These are phyloP conservation scores for Plusia festucae DNA, from an alignment of 2,888 invertebrate species.

Conservation along the genomic window DNA sequence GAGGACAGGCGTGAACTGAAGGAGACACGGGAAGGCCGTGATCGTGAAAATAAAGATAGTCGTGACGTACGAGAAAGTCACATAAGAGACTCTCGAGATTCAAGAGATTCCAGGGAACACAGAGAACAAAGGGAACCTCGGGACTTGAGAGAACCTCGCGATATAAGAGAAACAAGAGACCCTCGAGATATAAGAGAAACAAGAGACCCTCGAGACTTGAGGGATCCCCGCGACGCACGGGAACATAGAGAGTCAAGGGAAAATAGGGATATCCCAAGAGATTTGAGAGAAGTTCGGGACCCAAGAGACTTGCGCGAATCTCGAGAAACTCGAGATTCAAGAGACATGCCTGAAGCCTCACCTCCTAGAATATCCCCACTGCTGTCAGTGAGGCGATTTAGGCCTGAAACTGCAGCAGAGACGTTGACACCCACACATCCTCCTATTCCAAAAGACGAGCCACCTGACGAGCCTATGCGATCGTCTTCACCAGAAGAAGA, in stretches of 20 bases:
- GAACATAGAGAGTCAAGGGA: slow-evolving; percentile 76
- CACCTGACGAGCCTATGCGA: slow-evolving; percentile 87
- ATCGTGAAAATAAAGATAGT: slow-evolving; percentile 78
- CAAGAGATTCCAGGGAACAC: slow-evolving; percentile 72
- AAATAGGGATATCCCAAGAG: slow-evolving; percentile 70
- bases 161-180: slow-evolving; percentile 78
- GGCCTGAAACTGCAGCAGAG: slow-evolving; percentile 78
- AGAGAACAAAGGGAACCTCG: slow-evolving; percentile 78
- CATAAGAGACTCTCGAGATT: slow-evolving; percentile 78
- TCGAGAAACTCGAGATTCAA: slow-evolving; percentile 75
- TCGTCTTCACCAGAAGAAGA: slow-evolving; percentile 90
- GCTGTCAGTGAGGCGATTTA: slow-evolving; percentile 85
- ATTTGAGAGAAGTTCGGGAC: slow-evolving; percentile 70
- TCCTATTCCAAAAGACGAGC: slow-evolving; percentile 87
- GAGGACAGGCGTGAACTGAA: slow-evolving; percentile 80
- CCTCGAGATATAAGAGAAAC: slow-evolving; percentile 76
- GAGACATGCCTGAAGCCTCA: slow-evolving; percentile 83
- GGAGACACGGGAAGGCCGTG: slow-evolving; percentile 75
- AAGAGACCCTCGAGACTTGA: slow-evolving; percentile 75
- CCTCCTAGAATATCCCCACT: slow-evolving; percentile 85
- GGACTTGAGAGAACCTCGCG: slow-evolving; percentile 72
- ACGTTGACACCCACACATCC: slow-evolving; percentile 82
- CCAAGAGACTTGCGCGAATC: slow-evolving; percentile 77
- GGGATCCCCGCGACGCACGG: slow-evolving; percentile 71
- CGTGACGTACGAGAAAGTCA: slow-evolving; percentile 72